phyloP scores from a whole-genome alignment of 2,113 vertebrate genomes.

The Tyrannus savana region DNA sequence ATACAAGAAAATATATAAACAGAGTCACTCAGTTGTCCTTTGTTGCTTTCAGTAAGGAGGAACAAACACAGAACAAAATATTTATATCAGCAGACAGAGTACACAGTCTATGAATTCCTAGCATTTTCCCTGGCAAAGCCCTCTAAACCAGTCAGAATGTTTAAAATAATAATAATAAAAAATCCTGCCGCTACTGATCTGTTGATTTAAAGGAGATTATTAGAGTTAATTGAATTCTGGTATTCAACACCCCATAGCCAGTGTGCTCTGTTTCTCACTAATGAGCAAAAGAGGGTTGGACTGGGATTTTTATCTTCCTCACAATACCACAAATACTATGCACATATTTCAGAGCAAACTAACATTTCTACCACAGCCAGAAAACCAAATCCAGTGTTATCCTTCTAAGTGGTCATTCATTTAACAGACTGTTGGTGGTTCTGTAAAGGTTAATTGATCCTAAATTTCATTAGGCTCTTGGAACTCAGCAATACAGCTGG shows the following conservation, averaged over 20 bases:
- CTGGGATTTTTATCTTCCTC: not conserved
- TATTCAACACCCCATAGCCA: not conserved
- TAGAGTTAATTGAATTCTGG: not conserved
- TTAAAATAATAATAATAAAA: not conserved
- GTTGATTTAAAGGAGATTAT: not conserved
- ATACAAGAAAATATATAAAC: rapidly evolving
- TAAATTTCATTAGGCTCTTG: not conserved
- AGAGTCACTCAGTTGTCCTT: not conserved
- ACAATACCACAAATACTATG: not conserved
- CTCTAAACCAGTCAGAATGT: not conserved
- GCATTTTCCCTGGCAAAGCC: not conserved
- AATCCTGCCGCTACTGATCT: not conserved
- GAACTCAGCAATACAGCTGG: not conserved
- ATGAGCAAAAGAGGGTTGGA: not conserved
- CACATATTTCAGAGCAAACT: not conserved
- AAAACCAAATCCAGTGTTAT: not conserved
- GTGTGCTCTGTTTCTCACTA: not conserved
- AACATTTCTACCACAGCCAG: not conserved
- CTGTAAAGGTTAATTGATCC: not conserved
- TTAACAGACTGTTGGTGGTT: not conserved
- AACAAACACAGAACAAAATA: not conserved
- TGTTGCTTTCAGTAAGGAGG: not conserved
- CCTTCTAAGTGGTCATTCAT: not conserved
- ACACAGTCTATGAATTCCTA: not conserved
- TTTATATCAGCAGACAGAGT: not conserved